Conservation (phyloP, 2,797 vertebrate genomes). For the Acridotheres tristis region DNA sequence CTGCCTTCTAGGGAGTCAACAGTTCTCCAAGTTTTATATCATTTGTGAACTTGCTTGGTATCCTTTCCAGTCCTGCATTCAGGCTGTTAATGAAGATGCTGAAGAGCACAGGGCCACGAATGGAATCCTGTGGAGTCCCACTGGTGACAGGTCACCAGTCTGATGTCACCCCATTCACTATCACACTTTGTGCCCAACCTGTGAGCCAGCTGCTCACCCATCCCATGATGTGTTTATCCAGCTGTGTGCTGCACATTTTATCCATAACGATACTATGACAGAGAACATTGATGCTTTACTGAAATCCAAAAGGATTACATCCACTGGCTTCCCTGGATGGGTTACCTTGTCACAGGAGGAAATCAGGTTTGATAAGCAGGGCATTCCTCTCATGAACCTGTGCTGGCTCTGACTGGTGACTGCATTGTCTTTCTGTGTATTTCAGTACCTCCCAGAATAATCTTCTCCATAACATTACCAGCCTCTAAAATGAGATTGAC, state of each 20-base stretch:
- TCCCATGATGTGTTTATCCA: neutral
- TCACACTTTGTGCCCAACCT: neutral
- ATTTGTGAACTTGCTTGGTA: neutral
- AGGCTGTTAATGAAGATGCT: too few relatives aligned
- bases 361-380: neutral
- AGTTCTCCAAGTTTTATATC: neutral
- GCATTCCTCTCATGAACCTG: neutral
- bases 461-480: neutral
- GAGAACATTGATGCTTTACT: fast-evolving
- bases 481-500: neutral
- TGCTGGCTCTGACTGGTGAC: neutral
- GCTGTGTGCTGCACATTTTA: neutral
- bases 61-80: neutral
- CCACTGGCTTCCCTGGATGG: neutral
- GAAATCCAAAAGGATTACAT: neutral
- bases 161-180: neutral
- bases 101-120: neutral
- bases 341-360: neutral
- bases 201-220: neutral
- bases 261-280: neutral
- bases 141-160: neutral
- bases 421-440: neutral
- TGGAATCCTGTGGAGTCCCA: neutral
- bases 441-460: neutral
- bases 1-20: neutral